Percentiles rank a stretch among this genome's conserved stretches.
phyloP scores from a whole-genome alignment of 1,140 invertebrate species.

The Rhizoglyphus robini region DNA sequence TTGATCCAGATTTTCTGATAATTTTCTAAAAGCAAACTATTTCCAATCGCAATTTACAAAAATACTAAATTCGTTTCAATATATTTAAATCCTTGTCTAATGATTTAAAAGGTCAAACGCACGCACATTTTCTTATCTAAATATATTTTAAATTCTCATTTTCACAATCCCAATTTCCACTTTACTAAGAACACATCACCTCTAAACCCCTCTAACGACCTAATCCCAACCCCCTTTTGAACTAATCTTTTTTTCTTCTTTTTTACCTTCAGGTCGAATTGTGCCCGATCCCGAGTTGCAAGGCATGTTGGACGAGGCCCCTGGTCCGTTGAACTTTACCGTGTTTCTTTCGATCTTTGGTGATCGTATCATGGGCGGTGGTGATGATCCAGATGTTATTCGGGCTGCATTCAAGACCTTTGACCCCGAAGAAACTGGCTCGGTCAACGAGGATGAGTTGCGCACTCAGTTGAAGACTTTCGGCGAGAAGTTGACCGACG shows the following conservation, averaged over 20 bases:
- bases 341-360: constrained; percentile 82
- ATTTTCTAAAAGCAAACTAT: too few relatives aligned
- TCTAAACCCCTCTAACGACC: too few relatives aligned
- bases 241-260: constrained; percentile 12
- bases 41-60: too few relatives aligned
- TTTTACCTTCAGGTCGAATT: constrained; percentile 41
- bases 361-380: constrained; percentile 60
- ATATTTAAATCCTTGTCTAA: too few relatives aligned
- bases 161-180: too few relatives aligned
- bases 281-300: constrained; percentile 77
- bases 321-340: constrained; percentile 87
- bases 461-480: constrained; percentile 34
- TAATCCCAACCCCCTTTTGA: too few relatives aligned
- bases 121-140: too few relatives aligned
- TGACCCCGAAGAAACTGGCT: constrained; percentile 40
- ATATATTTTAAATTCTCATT: too few relatives aligned
- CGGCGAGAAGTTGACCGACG: constrained; percentile 39
- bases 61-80: too few relatives aligned
- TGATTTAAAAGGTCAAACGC: too few relatives aligned
- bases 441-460: constrained; percentile 44
- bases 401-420: constrained; percentile 47
- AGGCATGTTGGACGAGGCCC: constrained; percentile 71
- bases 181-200: too few relatives aligned
- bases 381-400: constrained; percentile 46
- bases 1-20: too few relatives aligned